These are phyloP conservation scores for Odontophorus gujanensis DNA, from an alignment of 2,113 vertebrate genomes.

Conservation along the genomic window DNA sequence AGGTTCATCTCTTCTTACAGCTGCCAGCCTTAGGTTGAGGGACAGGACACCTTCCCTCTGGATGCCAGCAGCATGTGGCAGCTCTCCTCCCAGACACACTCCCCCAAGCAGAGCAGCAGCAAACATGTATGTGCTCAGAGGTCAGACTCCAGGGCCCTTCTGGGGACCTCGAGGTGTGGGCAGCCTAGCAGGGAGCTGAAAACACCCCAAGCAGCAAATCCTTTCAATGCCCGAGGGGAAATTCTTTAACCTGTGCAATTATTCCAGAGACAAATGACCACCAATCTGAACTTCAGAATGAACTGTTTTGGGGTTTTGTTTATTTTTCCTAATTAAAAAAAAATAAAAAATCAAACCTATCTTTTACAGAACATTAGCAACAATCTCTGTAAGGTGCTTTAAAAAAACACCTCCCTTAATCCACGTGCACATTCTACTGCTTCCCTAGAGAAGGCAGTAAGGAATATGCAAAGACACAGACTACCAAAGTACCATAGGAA, in stretches of 20 bases:
- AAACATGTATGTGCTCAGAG: not conserved
- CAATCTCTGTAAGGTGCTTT: not conserved
- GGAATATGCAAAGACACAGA: not conserved
- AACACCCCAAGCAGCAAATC: not conserved
- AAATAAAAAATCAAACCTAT: not conserved
- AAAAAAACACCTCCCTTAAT: not conserved
- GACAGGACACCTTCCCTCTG: not conserved
- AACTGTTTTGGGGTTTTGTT: too few relatives aligned
- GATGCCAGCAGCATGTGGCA: accelerated
- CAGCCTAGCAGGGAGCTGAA: not conserved
- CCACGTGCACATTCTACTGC: not conserved
- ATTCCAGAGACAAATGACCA: not conserved
- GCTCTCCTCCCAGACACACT: not conserved
- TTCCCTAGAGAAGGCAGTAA: not conserved
- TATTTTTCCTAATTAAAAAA: not conserved
- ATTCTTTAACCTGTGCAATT: not conserved
- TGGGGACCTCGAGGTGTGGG: not conserved
- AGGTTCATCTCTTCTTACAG: not conserved
- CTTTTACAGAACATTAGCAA: not conserved
- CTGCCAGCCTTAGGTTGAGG: not conserved
- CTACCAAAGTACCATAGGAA: not conserved
- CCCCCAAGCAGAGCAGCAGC: not conserved
- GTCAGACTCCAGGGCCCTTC: not conserved
- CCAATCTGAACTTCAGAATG: not conserved
- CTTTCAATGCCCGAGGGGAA: not conserved